Evolutionary conservation across 64 coral and sea anemone species (phyloP).

Genomic region (Anthopleura sola): DNA sequence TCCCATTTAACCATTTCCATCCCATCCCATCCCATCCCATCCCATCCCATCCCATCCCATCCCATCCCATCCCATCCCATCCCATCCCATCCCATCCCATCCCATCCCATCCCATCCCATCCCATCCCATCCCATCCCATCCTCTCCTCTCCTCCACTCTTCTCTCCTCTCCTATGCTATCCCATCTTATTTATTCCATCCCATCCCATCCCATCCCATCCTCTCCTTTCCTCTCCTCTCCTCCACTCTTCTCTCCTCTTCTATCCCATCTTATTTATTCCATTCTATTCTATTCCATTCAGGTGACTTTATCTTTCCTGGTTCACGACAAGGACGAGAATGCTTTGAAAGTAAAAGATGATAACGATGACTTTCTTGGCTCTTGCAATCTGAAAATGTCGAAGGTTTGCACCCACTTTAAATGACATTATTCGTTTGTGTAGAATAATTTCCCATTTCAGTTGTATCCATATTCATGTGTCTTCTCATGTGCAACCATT

Average conservation of each 20-base stretch:
- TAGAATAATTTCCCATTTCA: too few species aligned
- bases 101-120: background rate
- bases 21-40: background rate
- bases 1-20: background rate
- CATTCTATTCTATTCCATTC: background rate
- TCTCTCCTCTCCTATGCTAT: background rate
- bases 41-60: background rate
- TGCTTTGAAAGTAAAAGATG: constrained; percentile 44
- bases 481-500: too few species aligned
- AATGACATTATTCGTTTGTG: background rate
- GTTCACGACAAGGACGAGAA: constrained; percentile 61
- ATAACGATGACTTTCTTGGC: constrained; percentile 59
- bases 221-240: too few species aligned
- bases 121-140: background rate
- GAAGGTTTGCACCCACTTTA: constrained; percentile 11
- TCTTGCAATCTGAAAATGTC: constrained; percentile 61
- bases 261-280: too few species aligned
- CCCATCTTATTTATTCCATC: background rate
- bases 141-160: background rate
- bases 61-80: background rate
- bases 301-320: constrained; percentile 58
- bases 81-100: background rate
- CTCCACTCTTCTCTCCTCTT: background rate
- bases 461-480: too few species aligned
- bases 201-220: too few species aligned